Evolutionary conservation across 2,113 vertebrate genomes (phyloP), one percentile per base, ranked within the genome.

Genomic region (Onychostruthus taczanowskii): DNA sequence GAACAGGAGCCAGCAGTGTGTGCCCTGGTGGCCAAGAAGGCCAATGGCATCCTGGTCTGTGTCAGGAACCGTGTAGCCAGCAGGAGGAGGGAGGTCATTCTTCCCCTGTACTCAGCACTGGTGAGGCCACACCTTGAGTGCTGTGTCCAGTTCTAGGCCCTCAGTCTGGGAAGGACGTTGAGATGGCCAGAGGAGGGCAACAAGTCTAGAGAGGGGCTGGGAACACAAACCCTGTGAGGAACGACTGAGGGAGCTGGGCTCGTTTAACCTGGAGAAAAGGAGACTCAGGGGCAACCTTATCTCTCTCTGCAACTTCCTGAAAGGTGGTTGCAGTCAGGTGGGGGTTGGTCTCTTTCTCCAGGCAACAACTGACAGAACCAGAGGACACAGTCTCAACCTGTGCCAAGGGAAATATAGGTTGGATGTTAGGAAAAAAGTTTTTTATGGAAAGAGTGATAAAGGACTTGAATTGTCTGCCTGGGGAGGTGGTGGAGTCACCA

Each of bases 391-490:
- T 5, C 59, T n/a, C 1, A 13, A 27, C 6, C 23, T 63, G 14
- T 0, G 0, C 2, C 6, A 43, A 21, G 2, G 2, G 18, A 63
- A 52, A 52, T 63, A 78, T 2, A n/a, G 8, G 30, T 5, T 63
- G 30, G 59, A n/a, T 27, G 21, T 52, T 10, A 41, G 10, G 23
- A 41, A 63, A 63, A 62, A 63, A 5, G 10, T 2, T 2, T 11
- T 62, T 50, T 13, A 27, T 1, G 0, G 13, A 27, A 50, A 63
- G 18, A 7, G 8, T 41, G 6, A 22, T 27, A 2, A 63, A 52
- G 6, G 27, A 41, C 35, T 41, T 4, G 4, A 43, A 41, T n/a
- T 3, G 2, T 27, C 46, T 52, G 8, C 18, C 6, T 2, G 3
- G 15, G 43, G 18, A 52, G 10, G 13, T 52, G 35, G 11, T n/a